Percentiles rank a stretch among this genome's conserved stretches.
These are phyloP conservation scores for Eristalis intricaria DNA, from an alignment of 2,888 invertebrate species.

Conservation along the genomic window DNA sequence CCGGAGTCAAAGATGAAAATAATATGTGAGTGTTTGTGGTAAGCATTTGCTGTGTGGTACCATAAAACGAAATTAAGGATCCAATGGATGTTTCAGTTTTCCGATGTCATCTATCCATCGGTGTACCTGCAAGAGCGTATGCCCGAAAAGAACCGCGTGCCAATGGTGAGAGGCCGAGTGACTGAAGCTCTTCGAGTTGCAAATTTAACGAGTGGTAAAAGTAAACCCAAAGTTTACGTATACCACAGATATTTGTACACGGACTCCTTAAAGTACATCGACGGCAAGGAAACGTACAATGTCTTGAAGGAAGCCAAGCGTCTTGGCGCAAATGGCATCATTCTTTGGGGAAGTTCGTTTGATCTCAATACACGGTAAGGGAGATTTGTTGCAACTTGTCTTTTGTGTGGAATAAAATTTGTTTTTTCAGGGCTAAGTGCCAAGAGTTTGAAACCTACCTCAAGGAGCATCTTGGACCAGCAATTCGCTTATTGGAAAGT, in stretches of 20 bases:
- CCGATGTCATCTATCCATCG: constrained; percentile 54
- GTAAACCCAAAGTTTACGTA: constrained; percentile 36
- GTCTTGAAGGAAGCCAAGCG: constrained; percentile 42
- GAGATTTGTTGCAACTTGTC: not conserved
- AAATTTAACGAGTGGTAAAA: constrained; percentile 14
- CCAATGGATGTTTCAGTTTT: constrained; percentile 63
- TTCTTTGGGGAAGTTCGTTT: constrained; percentile 58
- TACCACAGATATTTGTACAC: constrained; percentile 61
- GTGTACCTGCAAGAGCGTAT: constrained; percentile 57
- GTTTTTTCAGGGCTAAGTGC: constrained; percentile 24
- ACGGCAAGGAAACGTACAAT: constrained; percentile 17
- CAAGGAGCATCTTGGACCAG: constrained; percentile 31
- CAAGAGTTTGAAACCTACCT: constrained; percentile 38
- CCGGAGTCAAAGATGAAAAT: constrained; percentile 50
- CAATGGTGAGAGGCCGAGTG: constrained; percentile 50
- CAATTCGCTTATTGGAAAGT: not conserved
- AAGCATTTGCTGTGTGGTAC: constrained; percentile 22
- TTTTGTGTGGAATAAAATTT: not conserved
- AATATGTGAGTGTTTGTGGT: constrained; percentile 54
- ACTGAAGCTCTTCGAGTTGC: constrained; percentile 49
- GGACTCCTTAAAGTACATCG: constrained; percentile 46
- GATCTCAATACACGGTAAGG: constrained; percentile 47
- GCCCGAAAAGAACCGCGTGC: constrained; percentile 23
- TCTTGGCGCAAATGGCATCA: constrained; percentile 37
- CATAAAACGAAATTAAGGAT: constrained; percentile 53